A percentile compares a stretch with the other conserved stretches of the same genome.
Evolutionary conservation across 2,113 vertebrate species (phyloP).

Genomic region (Callopanchax toddi): DNA sequence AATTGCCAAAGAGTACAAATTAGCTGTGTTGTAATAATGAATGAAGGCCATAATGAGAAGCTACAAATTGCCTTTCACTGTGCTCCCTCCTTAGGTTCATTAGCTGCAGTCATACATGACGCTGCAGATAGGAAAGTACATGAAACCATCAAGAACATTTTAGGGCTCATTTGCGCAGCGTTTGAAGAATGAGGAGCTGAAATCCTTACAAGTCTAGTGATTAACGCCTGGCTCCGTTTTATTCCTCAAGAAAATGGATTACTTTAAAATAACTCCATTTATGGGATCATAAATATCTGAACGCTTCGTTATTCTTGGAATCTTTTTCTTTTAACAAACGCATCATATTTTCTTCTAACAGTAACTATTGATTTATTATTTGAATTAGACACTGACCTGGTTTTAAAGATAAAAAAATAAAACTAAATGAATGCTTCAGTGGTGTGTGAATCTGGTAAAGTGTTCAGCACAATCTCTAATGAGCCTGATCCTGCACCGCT

Average conservation of each 20-base stretch:
- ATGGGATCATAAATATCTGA: constrained; percentile 65
- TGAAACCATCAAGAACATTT: constrained; percentile 60
- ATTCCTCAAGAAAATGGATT: constrained; percentile 57
- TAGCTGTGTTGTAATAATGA: constrained; percentile 51
- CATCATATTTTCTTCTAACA: constrained; percentile 30
- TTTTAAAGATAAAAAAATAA: constrained; percentile 26
- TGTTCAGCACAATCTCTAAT: constrained; percentile 46
- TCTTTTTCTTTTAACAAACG: constrained; percentile 31
- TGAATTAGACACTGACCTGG: constrained; percentile 11
- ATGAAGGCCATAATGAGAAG: constrained; percentile 48
- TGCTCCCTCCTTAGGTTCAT: constrained; percentile 61
- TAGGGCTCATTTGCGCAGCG: constrained; percentile 67
- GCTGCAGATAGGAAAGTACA: constrained; percentile 53
- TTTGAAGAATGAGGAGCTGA: constrained; percentile 58
- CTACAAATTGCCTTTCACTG: constrained; percentile 61
- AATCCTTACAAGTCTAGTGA: constrained; percentile 48
- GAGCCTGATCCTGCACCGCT: constrained; percentile 42
- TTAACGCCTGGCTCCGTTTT: constrained; percentile 56
- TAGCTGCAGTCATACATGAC: constrained; percentile 58
- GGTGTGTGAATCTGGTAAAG: constrained; percentile 27
- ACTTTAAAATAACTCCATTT: constrained; percentile 71
- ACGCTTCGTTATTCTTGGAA: constrained; percentile 44
- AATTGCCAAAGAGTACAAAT: constrained; percentile 42
- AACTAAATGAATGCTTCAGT: constrained; percentile 55
- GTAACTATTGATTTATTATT: constrained; percentile 45